phyloP scores from a whole-genome alignment of 2,113 vertebrate species.

The Ornithorhynchus anatinus region DNA sequence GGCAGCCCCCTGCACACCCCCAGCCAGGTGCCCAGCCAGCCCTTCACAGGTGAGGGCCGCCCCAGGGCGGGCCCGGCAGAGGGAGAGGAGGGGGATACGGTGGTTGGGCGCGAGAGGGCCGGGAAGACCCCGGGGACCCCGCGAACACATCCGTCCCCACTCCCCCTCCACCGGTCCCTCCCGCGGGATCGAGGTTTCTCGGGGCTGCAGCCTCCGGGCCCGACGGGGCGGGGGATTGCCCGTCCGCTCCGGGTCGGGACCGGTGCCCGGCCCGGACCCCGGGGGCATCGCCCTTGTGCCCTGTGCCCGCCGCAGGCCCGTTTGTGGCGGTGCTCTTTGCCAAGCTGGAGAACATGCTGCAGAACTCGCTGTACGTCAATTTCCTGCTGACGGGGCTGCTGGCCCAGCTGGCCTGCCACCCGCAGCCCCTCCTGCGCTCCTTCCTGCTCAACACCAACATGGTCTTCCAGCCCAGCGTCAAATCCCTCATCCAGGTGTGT shows the following conservation, averaged over 20 bases:
- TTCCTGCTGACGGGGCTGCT: conserved; percentile 94
- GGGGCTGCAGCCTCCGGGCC: no score
- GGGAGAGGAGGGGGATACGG: not conserved
- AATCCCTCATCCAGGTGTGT: conserved; percentile 95
- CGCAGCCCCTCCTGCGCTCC: conserved; percentile 94
- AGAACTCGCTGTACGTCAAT: conserved; percentile 97
- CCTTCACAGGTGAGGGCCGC: conserved; percentile 86
- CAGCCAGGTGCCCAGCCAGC: conserved; percentile 79
- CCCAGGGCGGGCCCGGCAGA: no score
- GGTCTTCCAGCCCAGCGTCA: conserved; percentile 98
- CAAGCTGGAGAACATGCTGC: conserved; percentile 97
- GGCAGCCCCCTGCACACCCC: conserved; percentile 77
- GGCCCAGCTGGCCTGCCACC: conserved; percentile 92
- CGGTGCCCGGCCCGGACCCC: no score
- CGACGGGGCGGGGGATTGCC: not conserved
- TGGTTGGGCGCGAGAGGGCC: not conserved
- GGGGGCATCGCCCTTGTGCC: conserved; percentile 49
- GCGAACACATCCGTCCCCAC: no score
- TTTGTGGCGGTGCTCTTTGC: conserved; percentile 88
- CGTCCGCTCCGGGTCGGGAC: no score
- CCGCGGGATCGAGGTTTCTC: no score
- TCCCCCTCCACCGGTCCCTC: no score
- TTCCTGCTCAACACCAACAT: conserved; percentile 99
- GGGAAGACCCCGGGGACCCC: not conserved
- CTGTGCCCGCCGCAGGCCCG: conserved; percentile 78